These are phyloP conservation scores for Temnothorax unifasciatus DNA, from an alignment of 2,888 invertebrate genomes.

Conservation along the genomic window DNA sequence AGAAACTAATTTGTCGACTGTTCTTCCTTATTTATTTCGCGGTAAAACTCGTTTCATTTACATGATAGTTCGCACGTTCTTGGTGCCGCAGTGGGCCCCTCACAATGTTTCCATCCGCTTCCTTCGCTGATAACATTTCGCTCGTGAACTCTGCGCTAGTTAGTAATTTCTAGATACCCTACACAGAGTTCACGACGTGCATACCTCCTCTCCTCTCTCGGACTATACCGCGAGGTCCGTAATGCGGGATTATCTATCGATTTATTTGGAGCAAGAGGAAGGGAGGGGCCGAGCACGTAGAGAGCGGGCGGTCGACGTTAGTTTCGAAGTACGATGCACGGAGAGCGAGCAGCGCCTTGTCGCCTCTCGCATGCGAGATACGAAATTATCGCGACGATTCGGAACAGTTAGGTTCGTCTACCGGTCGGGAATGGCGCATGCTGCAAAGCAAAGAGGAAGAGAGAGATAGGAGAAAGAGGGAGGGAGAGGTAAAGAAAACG, in stretches of 20 bases:
- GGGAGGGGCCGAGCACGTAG: slow-evolving; percentile 54
- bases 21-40: background rate
- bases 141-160: slow-evolving; percentile 54
- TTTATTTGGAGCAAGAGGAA: slow-evolving; percentile 58
- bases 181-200: slow-evolving; percentile 61
- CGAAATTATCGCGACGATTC: slow-evolving; percentile 81
- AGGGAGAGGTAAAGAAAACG: slow-evolving; percentile 79
- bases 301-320: slow-evolving; percentile 51
- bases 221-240: slow-evolving; percentile 60
- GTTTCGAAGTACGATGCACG: slow-evolving; percentile 69
- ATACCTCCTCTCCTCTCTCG: slow-evolving; percentile 59
- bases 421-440: slow-evolving; percentile 73
- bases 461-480: slow-evolving; percentile 55
- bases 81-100: background rate
- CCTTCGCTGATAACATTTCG: slow-evolving; percentile 49
- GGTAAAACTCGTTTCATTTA: slow-evolving; percentile 5
- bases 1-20: background rate
- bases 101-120: slow-evolving; percentile 42
- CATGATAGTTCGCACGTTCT: slow-evolving; percentile 38
- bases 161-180: slow-evolving; percentile 58
- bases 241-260: slow-evolving; percentile 74
- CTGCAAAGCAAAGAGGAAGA: slow-evolving; percentile 51
- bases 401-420: slow-evolving; percentile 82
- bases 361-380: slow-evolving; percentile 79
- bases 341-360: slow-evolving; percentile 67